phyloP scores from a whole-genome alignment of 2,113 vertebrate species.

The Brevimyrus niger region DNA sequence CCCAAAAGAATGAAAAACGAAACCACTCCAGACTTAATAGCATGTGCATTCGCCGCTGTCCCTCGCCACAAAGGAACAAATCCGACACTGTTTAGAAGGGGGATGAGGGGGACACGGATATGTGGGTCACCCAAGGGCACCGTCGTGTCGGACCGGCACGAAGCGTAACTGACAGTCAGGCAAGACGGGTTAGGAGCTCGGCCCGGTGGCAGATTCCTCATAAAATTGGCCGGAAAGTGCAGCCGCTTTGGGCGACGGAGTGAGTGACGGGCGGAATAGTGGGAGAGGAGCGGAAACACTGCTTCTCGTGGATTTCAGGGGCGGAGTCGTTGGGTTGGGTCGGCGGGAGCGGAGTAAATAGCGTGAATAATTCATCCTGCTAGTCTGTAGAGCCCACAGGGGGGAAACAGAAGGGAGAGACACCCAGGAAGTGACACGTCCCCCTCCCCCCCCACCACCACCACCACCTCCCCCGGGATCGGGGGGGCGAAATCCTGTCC shows the following conservation, averaged over 20 bases:
- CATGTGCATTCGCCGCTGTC: background rate
- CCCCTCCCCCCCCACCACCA: no score
- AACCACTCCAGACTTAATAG: background rate
- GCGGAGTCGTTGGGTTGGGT: background rate
- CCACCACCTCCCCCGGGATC: background rate
- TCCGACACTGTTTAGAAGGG: background rate
- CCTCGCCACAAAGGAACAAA: background rate
- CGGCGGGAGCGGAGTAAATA: background rate
- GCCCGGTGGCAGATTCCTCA: background rate
- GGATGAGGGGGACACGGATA: background rate
- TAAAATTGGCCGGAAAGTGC: background rate
- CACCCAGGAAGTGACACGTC: background rate
- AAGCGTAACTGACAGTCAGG: background rate
- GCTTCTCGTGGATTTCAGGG: background rate
- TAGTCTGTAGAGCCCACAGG: background rate
- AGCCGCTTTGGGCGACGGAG: background rate
- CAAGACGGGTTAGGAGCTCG: background rate
- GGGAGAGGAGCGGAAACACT: background rate
- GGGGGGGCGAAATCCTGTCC: background rate
- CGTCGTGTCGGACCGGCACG: background rate
- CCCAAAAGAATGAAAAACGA: background rate
- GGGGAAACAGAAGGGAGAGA: background rate
- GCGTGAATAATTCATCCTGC: background rate
- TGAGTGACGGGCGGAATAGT: background rate
- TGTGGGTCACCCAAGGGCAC: background rate